phyloP scores from a whole-genome alignment of 35 echinoderm and acorn worm genomes.

The Lytechinus variegatus region DNA sequence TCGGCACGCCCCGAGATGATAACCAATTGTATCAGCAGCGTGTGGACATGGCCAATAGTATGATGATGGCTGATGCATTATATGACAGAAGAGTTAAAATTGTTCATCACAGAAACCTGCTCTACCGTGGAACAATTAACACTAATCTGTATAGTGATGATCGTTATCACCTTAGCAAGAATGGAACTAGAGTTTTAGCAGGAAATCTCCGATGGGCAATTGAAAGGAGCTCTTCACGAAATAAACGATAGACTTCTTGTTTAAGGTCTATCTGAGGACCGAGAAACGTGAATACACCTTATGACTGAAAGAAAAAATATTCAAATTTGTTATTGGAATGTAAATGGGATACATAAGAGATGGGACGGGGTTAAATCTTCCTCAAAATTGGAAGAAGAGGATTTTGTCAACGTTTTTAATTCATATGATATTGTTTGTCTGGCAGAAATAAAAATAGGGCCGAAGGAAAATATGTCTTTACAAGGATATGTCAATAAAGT shows the following conservation, averaged over 20 bases:
- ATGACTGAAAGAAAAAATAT: neutral
- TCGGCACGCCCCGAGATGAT: too few species aligned
- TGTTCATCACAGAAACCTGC: neutral
- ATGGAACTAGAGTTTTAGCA: neutral
- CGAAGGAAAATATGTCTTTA: neutral
- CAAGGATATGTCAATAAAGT: neutral
- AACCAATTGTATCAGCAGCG: too few species aligned
- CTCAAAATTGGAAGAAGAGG: neutral
- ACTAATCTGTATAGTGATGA: neutral
- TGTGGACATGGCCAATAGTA: too few species aligned
- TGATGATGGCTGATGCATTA: neutral
- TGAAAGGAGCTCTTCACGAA: neutral
- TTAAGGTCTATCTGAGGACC: neutral
- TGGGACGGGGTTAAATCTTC: neutral
- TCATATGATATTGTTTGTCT: neutral
- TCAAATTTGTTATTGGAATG: conserved; percentile 25
- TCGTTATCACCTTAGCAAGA: neutral
- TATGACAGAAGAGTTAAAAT: neutral
- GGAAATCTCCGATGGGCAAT: neutral
- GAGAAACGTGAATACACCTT: neutral
- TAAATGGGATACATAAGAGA: neutral
- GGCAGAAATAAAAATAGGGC: neutral
- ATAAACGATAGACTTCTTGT: neutral
- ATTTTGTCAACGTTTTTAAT: neutral
- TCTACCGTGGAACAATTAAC: neutral